Conservation (phyloP, 2,888 invertebrate genomes). For the Drosophila tanythrix region DNA sequence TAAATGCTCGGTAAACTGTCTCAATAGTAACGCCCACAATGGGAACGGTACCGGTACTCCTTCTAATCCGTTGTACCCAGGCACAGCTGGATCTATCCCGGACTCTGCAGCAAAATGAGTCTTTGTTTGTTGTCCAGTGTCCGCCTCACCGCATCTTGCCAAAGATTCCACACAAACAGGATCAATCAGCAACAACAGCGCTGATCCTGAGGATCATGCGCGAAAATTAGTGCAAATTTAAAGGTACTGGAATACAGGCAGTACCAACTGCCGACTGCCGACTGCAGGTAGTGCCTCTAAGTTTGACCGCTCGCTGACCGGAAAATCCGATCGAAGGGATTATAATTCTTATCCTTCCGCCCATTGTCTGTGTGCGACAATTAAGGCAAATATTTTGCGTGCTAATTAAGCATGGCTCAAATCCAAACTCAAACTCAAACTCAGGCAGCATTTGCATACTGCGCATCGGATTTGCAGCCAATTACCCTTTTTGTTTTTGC, state of each 20-base stretch:
- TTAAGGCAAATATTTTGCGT: conserved; percentile 83
- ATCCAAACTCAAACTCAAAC: conserved; percentile 6
- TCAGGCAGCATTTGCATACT: conserved; percentile 63
- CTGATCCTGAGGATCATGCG: conserved; percentile 63
- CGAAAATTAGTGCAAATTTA: conserved; percentile 71
- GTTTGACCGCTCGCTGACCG: conserved; percentile 64
- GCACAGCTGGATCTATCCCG: conserved; percentile 63
- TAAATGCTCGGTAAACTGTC: conserved; percentile 74
- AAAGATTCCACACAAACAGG: conserved; percentile 72
- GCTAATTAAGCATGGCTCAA: conserved; percentile 75
- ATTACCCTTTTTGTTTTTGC: conserved; percentile 79
- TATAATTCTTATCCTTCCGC: conserved; percentile 57
- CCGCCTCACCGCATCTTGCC: conserved; percentile 76
- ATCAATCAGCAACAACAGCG: conserved; percentile 72
- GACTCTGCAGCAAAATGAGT: conserved; percentile 34
- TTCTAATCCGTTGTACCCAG: conserved; percentile 55
- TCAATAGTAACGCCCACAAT: conserved; percentile 75
- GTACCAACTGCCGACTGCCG: conserved; percentile 9
- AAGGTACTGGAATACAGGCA: not conserved
- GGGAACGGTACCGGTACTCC: conserved; percentile 28
- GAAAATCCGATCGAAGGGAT: conserved; percentile 82
- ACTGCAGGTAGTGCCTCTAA: conserved; percentile 51
- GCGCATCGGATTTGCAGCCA: conserved; percentile 75
- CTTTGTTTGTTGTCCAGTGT: conserved; percentile 48
- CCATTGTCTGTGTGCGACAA: conserved; percentile 64